These are phyloP conservation scores for Leptocoma aspasia DNA, from an alignment of 2,113 vertebrate species.

Conservation along the genomic window DNA sequence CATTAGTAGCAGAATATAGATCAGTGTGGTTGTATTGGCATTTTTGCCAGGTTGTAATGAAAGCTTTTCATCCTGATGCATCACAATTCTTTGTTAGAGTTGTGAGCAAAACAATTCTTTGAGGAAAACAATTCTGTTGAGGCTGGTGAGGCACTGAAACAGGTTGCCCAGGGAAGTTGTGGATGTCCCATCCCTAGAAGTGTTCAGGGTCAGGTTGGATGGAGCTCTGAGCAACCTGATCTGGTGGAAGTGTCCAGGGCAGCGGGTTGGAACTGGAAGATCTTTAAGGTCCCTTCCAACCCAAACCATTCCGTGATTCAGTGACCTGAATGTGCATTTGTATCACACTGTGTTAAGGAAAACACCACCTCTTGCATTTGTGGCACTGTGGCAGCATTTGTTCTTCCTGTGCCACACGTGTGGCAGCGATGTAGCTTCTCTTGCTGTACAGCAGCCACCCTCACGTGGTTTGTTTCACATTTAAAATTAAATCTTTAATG, in stretches of 20 bases:
- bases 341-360: neutral
- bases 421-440: neutral
- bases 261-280: neutral
- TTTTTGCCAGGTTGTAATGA: neutral
- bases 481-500: neutral
- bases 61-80: neutral
- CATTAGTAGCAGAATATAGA: neutral
- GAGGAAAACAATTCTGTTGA: neutral
- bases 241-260: neutral
- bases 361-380: neutral
- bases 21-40: neutral
- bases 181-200: neutral
- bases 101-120: neutral
- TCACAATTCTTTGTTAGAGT: neutral
- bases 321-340: neutral
- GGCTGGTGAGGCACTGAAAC: fast-evolving
- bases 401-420: neutral
- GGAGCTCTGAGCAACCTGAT: neutral
- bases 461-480: neutral
- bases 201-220: neutral
- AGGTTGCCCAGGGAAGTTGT: neutral
- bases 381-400: neutral
- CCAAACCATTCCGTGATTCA: neutral
- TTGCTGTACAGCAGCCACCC: neutral
- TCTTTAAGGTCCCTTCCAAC: neutral